These are phyloP conservation scores for Phocoena sinus DNA, from an alignment of 2,113 vertebrate genomes.

Conservation along the genomic window DNA sequence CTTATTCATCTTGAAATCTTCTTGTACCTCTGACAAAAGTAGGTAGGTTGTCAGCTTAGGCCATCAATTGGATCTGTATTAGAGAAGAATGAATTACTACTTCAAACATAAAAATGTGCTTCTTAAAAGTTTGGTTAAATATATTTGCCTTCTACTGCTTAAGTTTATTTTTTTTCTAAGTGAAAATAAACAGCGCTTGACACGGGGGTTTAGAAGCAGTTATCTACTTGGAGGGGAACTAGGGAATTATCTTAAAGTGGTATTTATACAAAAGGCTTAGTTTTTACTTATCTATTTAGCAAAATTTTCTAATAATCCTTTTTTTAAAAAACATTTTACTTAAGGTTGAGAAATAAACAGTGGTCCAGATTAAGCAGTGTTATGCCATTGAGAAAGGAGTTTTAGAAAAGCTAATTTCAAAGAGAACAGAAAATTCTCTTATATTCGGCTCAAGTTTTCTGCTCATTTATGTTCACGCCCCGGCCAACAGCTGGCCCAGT, in stretches of 20 bases:
- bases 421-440: neutral
- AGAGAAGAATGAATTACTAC: neutral
- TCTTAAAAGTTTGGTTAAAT: neutral
- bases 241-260: neutral
- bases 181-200: neutral
- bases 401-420: neutral
- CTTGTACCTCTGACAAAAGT: neutral
- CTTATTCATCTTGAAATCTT: neutral
- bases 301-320: neutral
- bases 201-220: neutral
- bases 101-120: neutral
- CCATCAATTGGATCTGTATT: neutral
- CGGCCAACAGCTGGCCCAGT: neutral
- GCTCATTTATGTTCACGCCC: neutral
- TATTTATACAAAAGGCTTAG: neutral
- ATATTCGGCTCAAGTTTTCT: neutral
- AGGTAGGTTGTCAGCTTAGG: neutral
- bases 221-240: neutral
- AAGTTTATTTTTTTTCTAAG: neutral
- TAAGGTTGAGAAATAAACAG: neutral
- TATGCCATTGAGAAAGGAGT: neutral
- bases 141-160: neutral
- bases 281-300: neutral
- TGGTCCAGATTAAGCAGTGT: neutral
- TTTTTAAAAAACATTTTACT: neutral